Conservation (phyloP, 2,113 vertebrate species). For the Mesoclemmys tuberculata region DNA sequence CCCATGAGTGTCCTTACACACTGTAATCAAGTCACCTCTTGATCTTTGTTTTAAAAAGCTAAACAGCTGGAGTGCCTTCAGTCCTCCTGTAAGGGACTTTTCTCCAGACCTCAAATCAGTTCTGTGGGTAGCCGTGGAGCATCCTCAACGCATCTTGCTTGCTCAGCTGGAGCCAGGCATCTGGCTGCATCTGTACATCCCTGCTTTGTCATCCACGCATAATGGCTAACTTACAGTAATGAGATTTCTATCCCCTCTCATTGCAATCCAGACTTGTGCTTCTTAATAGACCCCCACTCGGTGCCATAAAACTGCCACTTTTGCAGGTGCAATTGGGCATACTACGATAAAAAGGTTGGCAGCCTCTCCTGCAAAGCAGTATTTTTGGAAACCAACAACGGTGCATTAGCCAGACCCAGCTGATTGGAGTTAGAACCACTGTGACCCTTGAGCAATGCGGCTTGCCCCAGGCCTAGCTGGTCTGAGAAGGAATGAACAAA, state of each 20-base stretch:
- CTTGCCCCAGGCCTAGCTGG: neutral
- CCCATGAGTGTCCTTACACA: neutral
- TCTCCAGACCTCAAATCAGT: neutral
- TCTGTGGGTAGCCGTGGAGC: neutral
- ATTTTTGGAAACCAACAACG: neutral
- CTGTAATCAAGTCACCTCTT: neutral
- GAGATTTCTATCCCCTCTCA: neutral
- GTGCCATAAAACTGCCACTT: neutral
- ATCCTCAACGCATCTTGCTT: neutral
- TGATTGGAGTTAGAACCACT: neutral
- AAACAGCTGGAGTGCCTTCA: neutral
- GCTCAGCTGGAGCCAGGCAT: neutral
- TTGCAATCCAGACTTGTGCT: neutral
- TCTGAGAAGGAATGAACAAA: neutral
- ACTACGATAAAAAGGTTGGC: neutral
- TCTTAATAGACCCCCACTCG: neutral
- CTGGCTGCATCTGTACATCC: neutral
- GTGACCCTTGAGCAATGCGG: too few relatives aligned
- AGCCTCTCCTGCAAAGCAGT: neutral
- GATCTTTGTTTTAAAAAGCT: neutral
- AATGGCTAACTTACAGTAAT: neutral
- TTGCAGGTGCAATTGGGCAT: neutral
- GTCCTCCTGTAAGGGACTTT: neutral
- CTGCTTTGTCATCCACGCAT: neutral
- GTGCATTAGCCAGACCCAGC: neutral